Conservation (phyloP, 1,140 invertebrate genomes). For the Diploscapter pachys region DNA sequence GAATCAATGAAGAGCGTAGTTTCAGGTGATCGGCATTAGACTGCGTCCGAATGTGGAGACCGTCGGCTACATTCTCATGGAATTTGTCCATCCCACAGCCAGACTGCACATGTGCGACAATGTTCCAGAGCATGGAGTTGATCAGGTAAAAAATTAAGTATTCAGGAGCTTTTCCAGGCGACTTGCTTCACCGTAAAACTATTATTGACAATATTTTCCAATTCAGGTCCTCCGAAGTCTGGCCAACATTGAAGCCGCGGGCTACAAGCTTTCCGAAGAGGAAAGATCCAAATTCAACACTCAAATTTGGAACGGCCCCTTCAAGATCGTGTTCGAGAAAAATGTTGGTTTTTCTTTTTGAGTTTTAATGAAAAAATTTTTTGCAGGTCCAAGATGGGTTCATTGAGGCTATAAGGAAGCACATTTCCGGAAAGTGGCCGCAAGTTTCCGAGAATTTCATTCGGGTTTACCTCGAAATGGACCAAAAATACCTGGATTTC, state of each 20-base stretch:
- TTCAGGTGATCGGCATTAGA: no score
- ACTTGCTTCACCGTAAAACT: not conserved
- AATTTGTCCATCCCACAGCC: not conserved
- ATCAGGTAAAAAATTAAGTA: not conserved
- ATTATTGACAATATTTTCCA: not conserved
- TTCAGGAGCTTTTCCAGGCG: not conserved
- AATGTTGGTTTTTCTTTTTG: slow-evolving; percentile 3
- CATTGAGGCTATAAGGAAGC: not conserved
- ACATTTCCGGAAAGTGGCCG: slow-evolving; percentile 5
- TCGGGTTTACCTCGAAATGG: slow-evolving; percentile 4
- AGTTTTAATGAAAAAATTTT: not conserved
- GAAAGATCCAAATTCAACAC: not conserved
- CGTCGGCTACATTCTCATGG: slow-evolving; percentile 11
- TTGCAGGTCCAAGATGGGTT: not conserved
- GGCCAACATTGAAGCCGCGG: not conserved
- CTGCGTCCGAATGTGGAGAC: not conserved
- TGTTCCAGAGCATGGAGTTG: slow-evolving; percentile 2
- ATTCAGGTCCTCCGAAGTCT: slow-evolving; percentile 3
- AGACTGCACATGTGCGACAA: slow-evolving; percentile 12
- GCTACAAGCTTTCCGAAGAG: slow-evolving; percentile 6
- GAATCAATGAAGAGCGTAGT: not conserved
- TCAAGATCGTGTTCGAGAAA: slow-evolving; percentile 3
- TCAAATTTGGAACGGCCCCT: slow-evolving; percentile 1
- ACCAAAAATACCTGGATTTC: not conserved
- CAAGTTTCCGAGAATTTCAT: not conserved